Conservation (phyloP, 2,888 invertebrate species). For the Pammene aurita region DNA sequence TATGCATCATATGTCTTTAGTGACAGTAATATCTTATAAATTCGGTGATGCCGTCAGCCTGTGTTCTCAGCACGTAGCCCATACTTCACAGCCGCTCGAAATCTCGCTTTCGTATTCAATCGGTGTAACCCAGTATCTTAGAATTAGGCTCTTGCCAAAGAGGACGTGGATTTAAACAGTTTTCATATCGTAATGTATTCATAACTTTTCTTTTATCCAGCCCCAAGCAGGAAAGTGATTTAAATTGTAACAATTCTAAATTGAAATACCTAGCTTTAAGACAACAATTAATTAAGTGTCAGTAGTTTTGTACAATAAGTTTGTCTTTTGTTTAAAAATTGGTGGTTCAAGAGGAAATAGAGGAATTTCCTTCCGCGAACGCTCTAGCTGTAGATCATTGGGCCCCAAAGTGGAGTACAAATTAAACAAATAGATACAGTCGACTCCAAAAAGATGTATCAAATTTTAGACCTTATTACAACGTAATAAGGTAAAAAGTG, state of each 20-base stretch:
- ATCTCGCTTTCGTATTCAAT: constrained; percentile 38
- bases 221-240: constrained; percentile 5
- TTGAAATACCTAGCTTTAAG: not conserved
- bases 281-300: no score
- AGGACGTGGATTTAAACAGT: constrained; percentile 27
- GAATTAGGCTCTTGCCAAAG: constrained; percentile 36
- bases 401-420: no score
- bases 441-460: no score
- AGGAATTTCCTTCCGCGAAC: no score
- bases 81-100: constrained; percentile 36
- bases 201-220: constrained; percentile 27
- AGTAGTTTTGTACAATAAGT: no score
- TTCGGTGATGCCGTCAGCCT: constrained; percentile 57
- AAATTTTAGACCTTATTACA: no score
- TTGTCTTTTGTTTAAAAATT: no score
- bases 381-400: no score
- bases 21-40: constrained; percentile 8
- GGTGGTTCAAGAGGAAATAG: no score
- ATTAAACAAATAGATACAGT: no score
- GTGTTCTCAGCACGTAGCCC: constrained; percentile 43
- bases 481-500: no score
- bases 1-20: not conserved
- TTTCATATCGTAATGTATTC: constrained; percentile 31
- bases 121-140: constrained; percentile 39
- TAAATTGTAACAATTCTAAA: not conserved